Base-by-base conservation (phyloP, 2,888 invertebrate species). In the Pterostichus niger region DNA sequence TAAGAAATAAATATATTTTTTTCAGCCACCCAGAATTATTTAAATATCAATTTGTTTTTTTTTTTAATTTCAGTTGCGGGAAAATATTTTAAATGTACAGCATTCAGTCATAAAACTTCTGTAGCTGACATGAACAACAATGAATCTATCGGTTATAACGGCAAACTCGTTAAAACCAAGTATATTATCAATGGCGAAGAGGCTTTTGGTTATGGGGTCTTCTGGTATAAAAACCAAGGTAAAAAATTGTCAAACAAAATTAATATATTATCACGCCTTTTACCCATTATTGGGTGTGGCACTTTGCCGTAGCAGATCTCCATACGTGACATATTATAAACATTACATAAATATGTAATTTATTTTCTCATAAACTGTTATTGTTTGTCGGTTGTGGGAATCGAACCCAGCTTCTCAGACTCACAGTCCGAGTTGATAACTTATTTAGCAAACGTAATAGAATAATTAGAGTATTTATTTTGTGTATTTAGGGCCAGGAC, bases 131-230 rank as follows among this genome's bases (percentile, higher is more conserved):
- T 82, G 33, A 35, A 24, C 5, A 82, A 82, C 31, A 52, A 82
- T n/a, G 82, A 82, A 31, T 46, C 13, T 9, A 31, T 13, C 6
- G 82, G 82, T 0, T 82, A 46, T 31, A 76, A 64, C 10, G 46
- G 82, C 44, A 59, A 61, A 46, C 44, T 82, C 9, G 17, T 82
- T n/a, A 75, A 82, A 44, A 75, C 49, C 15, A 44, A 44, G 85
- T 79, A 84, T 59, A 76, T 87, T 2, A 83, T 91, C 2, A 89
- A 91, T 86, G 85, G 85, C 1, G 85, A 87, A 40, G 87, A 88
- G 86, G 92, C 90, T 7, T 85, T 84, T 71, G 91, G 90, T 6
- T 81, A 91, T 6, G 85, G 90, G 11, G 88, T 89, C 61, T 87
- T 90, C 61, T 90, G 89, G 88, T 89, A 89, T 83, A 86, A 87